A percentile compares a stretch with the other conserved stretches of the same genome.
Conservation (phyloP, 2,797 vertebrate genomes). For the Rhinatrema bivittatum region DNA sequence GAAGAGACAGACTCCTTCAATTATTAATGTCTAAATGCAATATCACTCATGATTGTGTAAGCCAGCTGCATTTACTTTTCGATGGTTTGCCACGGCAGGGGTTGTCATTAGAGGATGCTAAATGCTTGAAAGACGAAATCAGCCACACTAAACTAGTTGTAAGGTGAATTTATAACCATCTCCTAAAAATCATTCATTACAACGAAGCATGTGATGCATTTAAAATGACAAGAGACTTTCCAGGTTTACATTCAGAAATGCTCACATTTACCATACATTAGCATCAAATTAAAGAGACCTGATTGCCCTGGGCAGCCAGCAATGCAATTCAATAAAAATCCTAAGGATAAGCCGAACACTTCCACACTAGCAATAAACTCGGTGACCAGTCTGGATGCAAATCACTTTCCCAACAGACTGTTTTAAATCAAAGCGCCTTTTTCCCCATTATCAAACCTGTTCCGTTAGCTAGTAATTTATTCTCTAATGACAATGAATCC, state of each 20-base stretch:
- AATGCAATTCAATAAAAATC: slow-evolving; percentile 23
- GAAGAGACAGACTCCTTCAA: slow-evolving; percentile 48
- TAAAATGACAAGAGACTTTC: slow-evolving; percentile 30
- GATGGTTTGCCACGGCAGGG: slow-evolving; percentile 32
- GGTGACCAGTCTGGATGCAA: background rate
- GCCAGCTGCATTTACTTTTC: slow-evolving; percentile 29
- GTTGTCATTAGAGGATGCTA: slow-evolving; percentile 31
- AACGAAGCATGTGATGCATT: slow-evolving; percentile 15
- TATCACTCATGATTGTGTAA: slow-evolving; percentile 34
- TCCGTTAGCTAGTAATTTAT: too few species aligned
- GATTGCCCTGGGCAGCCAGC: slow-evolving; percentile 23
- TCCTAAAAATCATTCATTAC: slow-evolving; percentile 35
- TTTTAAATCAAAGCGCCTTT: background rate
- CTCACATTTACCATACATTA: slow-evolving; percentile 29
- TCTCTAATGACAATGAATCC: too few species aligned
- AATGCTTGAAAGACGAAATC: slow-evolving; percentile 36
- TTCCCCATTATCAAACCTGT: background rate
- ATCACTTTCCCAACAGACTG: background rate
- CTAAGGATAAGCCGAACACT: slow-evolving; percentile 17
- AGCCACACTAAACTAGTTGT: slow-evolving; percentile 30
- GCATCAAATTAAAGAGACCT: slow-evolving; percentile 31
- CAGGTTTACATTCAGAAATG: slow-evolving; percentile 28
- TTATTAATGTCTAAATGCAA: slow-evolving; percentile 53
- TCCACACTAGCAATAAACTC: slow-evolving; percentile 8
- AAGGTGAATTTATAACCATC: slow-evolving; percentile 41